Conservation (phyloP, 2,113 vertebrate genomes). For the Arvicanthis niloticus region DNA sequence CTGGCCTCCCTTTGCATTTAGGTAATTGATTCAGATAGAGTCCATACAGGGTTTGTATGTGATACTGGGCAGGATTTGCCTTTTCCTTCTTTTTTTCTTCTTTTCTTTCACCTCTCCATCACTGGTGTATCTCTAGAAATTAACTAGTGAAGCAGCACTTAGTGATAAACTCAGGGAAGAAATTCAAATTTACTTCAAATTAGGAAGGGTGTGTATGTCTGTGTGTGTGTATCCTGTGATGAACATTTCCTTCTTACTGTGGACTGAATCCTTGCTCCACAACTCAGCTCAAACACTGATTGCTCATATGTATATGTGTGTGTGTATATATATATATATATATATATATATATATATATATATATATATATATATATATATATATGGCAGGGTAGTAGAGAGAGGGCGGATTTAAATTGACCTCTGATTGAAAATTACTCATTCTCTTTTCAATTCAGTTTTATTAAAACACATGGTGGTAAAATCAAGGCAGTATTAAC, state of each 20-base stretch:
- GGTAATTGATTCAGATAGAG: background rate
- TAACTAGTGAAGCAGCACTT: background rate
- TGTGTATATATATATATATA: too few relatives aligned
- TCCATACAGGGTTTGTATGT: background rate
- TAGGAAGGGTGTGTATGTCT: background rate
- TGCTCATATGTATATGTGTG: background rate
- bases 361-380: too few relatives aligned
- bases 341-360: too few relatives aligned
- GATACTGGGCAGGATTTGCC: background rate
- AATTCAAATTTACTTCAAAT: background rate
- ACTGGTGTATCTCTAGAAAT: background rate
- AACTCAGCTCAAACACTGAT: background rate
- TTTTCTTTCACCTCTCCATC: background rate
- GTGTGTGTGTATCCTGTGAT: background rate
- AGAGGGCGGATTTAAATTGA: background rate
- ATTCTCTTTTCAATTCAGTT: conserved; percentile 31
- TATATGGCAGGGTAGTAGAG: too few relatives aligned
- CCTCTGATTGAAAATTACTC: background rate
- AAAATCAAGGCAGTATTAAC: conserved; percentile 32
- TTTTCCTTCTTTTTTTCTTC: background rate
- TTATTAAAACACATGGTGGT: conserved; percentile 11
- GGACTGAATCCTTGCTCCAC: background rate
- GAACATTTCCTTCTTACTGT: background rate
- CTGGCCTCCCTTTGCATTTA: conserved; percentile 22
- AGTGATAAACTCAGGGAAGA: background rate